Evolutionary conservation across 2,888 invertebrate species (phyloP).

Genomic region (Xanthia icteritia): DNA sequence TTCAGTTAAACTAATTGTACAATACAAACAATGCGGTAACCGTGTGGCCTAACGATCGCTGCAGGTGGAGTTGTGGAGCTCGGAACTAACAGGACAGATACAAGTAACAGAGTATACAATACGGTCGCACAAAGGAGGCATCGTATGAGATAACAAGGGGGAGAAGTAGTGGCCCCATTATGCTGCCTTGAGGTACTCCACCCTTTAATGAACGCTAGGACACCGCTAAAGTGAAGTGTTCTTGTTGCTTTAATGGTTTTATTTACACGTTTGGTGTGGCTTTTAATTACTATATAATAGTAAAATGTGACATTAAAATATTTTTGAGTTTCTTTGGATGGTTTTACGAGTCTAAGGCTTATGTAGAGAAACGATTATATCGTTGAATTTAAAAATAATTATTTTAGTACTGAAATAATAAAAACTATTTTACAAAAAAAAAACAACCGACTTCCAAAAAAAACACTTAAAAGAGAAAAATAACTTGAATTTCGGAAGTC

Average conservation of each 20-base stretch:
- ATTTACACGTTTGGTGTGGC: slow-evolving; percentile 72
- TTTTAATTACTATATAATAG: slow-evolving; percentile 66
- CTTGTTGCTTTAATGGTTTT: slow-evolving; percentile 75
- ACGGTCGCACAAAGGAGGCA: slow-evolving; percentile 81
- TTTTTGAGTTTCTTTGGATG: slow-evolving; percentile 44
- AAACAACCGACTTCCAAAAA: no score
- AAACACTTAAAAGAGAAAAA: no score
- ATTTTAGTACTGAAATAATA: background rate
- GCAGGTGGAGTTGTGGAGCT: slow-evolving; percentile 74
- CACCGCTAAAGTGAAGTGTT: slow-evolving; percentile 76
- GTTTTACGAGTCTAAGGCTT: slow-evolving; percentile 17
- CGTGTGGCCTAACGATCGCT: slow-evolving; percentile 78
- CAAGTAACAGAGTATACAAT: slow-evolving; percentile 72
- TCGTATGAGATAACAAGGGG: slow-evolving; percentile 85
- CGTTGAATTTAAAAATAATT: background rate
- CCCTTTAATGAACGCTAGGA: slow-evolving; percentile 78
- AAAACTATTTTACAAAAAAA: no score
- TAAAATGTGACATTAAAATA: slow-evolving; percentile 46
- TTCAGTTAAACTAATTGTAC: slow-evolving; percentile 84
- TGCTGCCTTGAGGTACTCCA: slow-evolving; percentile 80
- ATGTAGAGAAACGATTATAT: background rate
- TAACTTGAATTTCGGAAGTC: no score
- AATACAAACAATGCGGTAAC: slow-evolving; percentile 82
- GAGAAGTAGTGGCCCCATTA: slow-evolving; percentile 85
- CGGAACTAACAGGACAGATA: slow-evolving; percentile 73